phyloP scores from a whole-genome alignment of 1,140 invertebrate species.

The Harlomillsia oculata region DNA sequence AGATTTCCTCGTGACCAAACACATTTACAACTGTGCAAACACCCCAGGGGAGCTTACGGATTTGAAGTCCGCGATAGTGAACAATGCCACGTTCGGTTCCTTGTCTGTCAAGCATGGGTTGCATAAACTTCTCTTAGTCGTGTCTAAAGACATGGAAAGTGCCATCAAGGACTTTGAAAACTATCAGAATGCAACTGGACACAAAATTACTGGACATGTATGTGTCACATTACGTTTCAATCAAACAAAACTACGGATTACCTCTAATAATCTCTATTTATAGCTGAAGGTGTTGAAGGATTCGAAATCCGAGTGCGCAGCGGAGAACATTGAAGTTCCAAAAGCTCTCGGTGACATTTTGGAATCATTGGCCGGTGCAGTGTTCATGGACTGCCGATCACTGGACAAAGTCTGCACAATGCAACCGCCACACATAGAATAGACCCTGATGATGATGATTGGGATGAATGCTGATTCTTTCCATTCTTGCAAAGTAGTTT shows the following conservation, averaged over 20 bases:
- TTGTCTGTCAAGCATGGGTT: constrained; percentile 72
- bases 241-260: too few species aligned
- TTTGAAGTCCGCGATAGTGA: constrained; percentile 83
- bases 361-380: constrained; percentile 82
- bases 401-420: constrained; percentile 73
- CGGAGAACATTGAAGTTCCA: constrained; percentile 78
- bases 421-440: too few species aligned
- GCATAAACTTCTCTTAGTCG: constrained; percentile 58
- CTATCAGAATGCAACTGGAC: constrained; percentile 61
- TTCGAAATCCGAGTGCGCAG: constrained; percentile 44
- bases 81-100: constrained; percentile 87
- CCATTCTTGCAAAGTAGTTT: too few species aligned
- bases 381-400: constrained; percentile 79
- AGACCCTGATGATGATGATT: too few species aligned
- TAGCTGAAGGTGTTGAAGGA: constrained; percentile 24
- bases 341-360: constrained; percentile 92
- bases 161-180: constrained; percentile 67
- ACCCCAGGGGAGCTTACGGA: constrained; percentile 80
- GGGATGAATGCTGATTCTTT: too few species aligned
- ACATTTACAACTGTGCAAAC: too few species aligned
- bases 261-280: constrained; percentile 12
- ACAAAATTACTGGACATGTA: constrained; percentile 45
- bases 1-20: too few species aligned
- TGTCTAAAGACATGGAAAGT: constrained; percentile 54
- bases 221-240: too few species aligned